A percentile compares a stretch with the other conserved stretches of the same genome.
Conservation (phyloP, 2,888 invertebrate species). For the Taphrorychus bicolor region DNA sequence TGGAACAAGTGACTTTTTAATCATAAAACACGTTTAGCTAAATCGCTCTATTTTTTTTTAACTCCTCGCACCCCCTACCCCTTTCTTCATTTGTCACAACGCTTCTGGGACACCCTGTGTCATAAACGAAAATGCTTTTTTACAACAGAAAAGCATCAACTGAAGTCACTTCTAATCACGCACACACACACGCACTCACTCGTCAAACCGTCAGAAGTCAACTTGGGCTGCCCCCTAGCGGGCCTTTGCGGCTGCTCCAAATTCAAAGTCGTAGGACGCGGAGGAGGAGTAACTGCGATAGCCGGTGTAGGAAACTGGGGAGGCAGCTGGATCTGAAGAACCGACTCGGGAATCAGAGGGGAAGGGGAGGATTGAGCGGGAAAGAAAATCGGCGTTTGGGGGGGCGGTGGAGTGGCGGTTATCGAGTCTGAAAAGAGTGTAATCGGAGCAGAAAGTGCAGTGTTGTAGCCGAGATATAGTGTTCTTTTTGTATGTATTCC, state of each 20-base stretch:
- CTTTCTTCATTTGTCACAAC: too few species aligned
- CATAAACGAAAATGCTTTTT: too few species aligned
- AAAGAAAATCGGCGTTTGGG: conserved; percentile 27
- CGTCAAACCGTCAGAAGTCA: conserved; percentile 37
- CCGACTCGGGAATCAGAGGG: conserved; percentile 63
- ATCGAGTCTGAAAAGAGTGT: conserved; percentile 35
- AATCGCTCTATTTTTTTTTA: too few species aligned
- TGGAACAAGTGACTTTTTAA: too few species aligned
- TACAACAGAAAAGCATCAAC: too few species aligned
- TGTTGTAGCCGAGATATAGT: too few species aligned
- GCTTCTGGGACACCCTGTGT: too few species aligned
- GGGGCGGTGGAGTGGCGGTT: conserved; percentile 37
- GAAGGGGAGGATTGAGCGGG: conserved; percentile 48
- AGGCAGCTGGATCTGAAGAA: conserved; percentile 61
- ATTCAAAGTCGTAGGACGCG: conserved; percentile 56
- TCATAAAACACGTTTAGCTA: too few species aligned
- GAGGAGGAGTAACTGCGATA: conserved; percentile 56
- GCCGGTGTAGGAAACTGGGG: conserved; percentile 63
- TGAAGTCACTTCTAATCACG: too few species aligned
- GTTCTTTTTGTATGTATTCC: too few species aligned
- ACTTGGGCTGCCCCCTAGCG: conserved; percentile 51
- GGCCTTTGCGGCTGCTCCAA: conserved; percentile 56
- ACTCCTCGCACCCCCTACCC: too few species aligned
- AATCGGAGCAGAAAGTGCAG: neutral
- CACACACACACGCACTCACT: too few species aligned